Evolutionary conservation across 2,797 vertebrate genomes (phyloP), one percentile per base, ranked within the genome.

Genomic region (Pangasius krempfi): DNA sequence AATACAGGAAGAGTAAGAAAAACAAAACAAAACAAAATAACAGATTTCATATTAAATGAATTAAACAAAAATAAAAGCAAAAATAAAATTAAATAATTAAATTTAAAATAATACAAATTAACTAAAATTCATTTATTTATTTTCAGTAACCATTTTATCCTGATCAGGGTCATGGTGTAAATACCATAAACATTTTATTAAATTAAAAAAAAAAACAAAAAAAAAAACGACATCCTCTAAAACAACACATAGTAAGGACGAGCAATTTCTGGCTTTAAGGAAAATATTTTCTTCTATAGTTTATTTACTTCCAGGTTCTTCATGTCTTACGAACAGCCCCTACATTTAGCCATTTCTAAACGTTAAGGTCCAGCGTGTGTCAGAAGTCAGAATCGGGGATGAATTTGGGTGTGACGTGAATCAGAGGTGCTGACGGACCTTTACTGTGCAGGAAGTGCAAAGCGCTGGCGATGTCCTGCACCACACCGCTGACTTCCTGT

Each of bases 381-480:
- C 79, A 27, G 9, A 60, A 1, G 3, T 84, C 44, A 52, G 62
- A 56, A 79, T 56, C 33, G 4, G 27, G n/a, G 40, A 7, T 52
- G 20, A 68, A n/a, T 22, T 1, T 30, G 18, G 6, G 4, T 1
- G 47, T 33, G 44, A 30, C 14, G 47, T 14, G 83, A 70, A 20
- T 81, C 30, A n/a, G 50, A 58, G 7, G 2, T 66, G 40, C 20
- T 58, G 52, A 27, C 47, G 27, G n/a, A 98, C 98, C 98, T 96
- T 99, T 99, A 95, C 98, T 98, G 94, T 99, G 98, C 93, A 99
- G 95, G 90, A 98, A 99, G 94, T 99, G 96, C 88, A 99, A 95
- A 91, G 98, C 98, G 0, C 97, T 98, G 92, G 98, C 98, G n/a
- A 99, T 98, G 91, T 99, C 97, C 94, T 94, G 97, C 92, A 99